These are phyloP conservation scores for Lamellibrachia luymesi DNA, from an alignment of 1,140 invertebrate genomes.

Conservation along the genomic window DNA sequence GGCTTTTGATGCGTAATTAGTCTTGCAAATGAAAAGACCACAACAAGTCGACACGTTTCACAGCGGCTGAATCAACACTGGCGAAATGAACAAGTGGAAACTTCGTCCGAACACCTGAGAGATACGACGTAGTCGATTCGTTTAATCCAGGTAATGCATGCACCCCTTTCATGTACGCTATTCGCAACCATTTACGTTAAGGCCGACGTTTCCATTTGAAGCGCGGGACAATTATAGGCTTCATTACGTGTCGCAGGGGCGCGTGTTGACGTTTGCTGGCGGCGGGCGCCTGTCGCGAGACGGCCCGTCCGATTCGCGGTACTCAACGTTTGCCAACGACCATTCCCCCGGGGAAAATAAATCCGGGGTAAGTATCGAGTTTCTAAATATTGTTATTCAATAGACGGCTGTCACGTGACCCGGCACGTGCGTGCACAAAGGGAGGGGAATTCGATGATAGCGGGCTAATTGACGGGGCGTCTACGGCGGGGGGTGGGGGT, in stretches of 20 bases:
- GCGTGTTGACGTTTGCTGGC: background rate
- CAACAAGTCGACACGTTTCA: background rate
- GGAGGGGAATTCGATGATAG: background rate
- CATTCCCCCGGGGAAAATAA: background rate
- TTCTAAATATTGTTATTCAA: background rate
- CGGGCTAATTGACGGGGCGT: background rate
- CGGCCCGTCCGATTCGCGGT: background rate
- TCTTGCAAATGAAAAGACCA: background rate
- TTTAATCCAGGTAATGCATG: background rate
- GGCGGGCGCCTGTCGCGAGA: too few species aligned
- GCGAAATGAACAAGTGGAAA: background rate
- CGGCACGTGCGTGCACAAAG: background rate
- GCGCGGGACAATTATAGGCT: background rate
- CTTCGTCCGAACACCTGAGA: background rate
- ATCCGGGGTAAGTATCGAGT: background rate
- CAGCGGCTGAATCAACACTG: background rate
- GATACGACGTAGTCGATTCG: background rate
- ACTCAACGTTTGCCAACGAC: background rate
- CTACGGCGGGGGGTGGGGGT: background rate
- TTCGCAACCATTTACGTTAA: background rate
- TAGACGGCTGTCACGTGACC: background rate
- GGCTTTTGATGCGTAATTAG: background rate
- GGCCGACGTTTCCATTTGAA: background rate
- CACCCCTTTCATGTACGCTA: background rate
- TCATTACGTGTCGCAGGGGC: background rate